These are phyloP conservation scores for Gorsachius goisagi DNA, from an alignment of 2,113 vertebrate genomes.

Conservation along the genomic window DNA sequence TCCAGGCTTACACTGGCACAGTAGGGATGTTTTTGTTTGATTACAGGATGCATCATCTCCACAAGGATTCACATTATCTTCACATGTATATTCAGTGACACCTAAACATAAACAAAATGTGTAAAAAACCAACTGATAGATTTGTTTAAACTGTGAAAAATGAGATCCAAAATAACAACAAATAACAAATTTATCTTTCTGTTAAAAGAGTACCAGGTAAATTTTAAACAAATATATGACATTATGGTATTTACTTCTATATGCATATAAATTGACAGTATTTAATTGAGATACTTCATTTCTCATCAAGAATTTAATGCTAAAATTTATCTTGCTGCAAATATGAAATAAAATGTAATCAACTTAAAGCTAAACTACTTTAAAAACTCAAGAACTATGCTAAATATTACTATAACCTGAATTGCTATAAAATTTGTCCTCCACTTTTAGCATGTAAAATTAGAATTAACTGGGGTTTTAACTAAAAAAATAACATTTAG, in stretches of 20 bases:
- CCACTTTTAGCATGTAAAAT: not conserved
- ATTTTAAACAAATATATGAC: not conserved
- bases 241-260: not conserved
- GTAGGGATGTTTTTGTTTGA: slow-evolving; percentile 85
- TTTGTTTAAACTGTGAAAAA: not conserved
- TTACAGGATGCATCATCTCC: slow-evolving; percentile 94
- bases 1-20: slow-evolving; percentile 92
- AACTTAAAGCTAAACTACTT: not conserved
- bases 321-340: not conserved
- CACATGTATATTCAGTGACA: slow-evolving; percentile 85
- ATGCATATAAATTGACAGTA: not conserved
- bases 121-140: not conserved
- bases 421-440: not conserved
- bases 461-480: not conserved
- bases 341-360: not conserved
- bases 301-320: not conserved
- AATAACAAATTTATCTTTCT: not conserved
- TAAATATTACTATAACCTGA: not conserved
- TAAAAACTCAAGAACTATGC: not conserved
- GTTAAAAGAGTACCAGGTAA: not conserved
- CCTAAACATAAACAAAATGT: slow-evolving; percentile 69
- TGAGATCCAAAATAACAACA: not conserved
- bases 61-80: slow-evolving; percentile 89
- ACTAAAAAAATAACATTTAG: not conserved
- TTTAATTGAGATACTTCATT: not conserved